A percentile compares a stretch with the other conserved stretches of the same genome.
These are phyloP conservation scores for Euplexia lucipara DNA, from an alignment of 2,888 invertebrate genomes.

Conservation along the genomic window DNA sequence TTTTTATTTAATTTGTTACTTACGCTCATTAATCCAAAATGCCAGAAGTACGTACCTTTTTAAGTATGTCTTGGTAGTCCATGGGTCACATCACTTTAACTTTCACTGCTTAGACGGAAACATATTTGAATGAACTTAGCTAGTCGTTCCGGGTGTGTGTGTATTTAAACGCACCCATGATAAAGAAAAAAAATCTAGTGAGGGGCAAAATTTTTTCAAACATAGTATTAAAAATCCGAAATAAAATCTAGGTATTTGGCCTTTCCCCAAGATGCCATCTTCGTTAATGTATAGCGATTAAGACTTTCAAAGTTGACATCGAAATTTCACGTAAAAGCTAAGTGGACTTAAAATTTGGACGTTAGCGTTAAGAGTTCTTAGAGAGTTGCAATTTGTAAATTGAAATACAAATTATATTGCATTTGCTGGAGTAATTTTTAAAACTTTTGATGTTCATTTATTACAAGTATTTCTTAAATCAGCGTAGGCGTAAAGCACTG, in stretches of 20 bases:
- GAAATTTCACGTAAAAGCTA: conserved; percentile 24
- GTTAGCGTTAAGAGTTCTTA: conserved; percentile 16
- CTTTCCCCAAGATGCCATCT: conserved; percentile 14
- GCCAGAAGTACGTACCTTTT: too few relatives aligned
- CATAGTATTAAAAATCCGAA: too few relatives aligned
- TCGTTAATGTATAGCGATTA: conserved; percentile 18
- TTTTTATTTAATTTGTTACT: too few relatives aligned
- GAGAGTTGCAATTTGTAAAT: conserved; percentile 15
- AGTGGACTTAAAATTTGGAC: conserved; percentile 29
- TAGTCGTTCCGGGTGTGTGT: too few relatives aligned
- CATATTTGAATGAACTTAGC: too few relatives aligned
- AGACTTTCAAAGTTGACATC: conserved; percentile 24
- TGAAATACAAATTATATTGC: conserved; percentile 24
- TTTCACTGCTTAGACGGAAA: too few relatives aligned
- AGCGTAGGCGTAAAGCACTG: not conserved
- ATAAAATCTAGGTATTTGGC: not conserved
- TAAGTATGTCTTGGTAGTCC: too few relatives aligned
- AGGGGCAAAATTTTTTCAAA: too few relatives aligned
- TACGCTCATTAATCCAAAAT: too few relatives aligned
- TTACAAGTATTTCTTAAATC: not conserved
- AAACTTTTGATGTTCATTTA: not conserved
- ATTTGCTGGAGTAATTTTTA: not conserved
- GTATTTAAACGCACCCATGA: too few relatives aligned
- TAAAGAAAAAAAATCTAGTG: too few relatives aligned
- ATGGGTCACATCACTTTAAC: too few relatives aligned